Base-by-base conservation (phyloP, 2,797 vertebrate species). In the Thaleichthys pacificus region DNA sequence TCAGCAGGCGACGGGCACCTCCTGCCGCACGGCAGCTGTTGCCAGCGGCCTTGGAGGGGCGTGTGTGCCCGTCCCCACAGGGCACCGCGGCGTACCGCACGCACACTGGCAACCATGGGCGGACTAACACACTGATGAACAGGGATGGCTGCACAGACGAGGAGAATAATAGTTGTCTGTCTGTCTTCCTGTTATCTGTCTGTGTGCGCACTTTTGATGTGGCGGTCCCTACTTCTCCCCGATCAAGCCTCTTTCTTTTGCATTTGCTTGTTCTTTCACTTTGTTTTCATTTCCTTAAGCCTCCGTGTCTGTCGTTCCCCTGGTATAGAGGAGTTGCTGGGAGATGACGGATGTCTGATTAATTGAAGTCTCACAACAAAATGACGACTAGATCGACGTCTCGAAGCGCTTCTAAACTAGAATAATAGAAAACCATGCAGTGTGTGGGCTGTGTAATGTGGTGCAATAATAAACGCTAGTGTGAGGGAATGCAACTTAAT, bases 11-110 rank as follows among this genome's bases (percentile, higher is more conserved):
- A 95, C 93, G 94, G 89, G 92, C 91, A 93, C 94, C 94, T 93
- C 94, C 93, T 94, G 94, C 93, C 95, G 93, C 95, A 91, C 89
- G 94, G 95, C 97, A 98, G 97, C 96, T 98, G 96, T 96, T 94
- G 95, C 88, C 90, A 91, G 93, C 87, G 91, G 93, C 93, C 92
- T 92, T 92, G 91, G 95, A 95, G 87, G 88, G 89, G 86, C 78
- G 89, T 74, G 76, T 74, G 80, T 74, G 71, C 77, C 64, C 79
- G 70, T 90, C 91, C 89, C 90, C 87, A 89, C 89, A 89, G 90
- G 91, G 89, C 88, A 92, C 85, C 85, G 81, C 82, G 81, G 86
- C 87, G 89, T 87, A 87, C 89, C 87, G 88, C 87, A 89, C 86
- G 87, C 86, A 80, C 86, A 83, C 88, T 88, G 87, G 90, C 87